These are phyloP conservation scores for Digitonthophagus gazella DNA, from an alignment of 2,888 invertebrate species.

Conservation along the genomic window DNA sequence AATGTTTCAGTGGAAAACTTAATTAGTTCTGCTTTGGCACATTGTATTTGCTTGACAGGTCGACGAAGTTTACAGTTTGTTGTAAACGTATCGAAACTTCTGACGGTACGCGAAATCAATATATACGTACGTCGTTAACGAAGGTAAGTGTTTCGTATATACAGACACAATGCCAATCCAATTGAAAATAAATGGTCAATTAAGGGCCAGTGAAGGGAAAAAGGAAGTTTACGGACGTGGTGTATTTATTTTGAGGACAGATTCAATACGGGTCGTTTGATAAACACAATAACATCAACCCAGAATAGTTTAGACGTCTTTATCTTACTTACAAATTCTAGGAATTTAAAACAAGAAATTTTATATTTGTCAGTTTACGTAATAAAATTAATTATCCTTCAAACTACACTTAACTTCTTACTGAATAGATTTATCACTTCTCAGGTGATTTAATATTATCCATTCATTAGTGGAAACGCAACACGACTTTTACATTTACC, in stretches of 20 bases:
- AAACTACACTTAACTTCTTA: no score
- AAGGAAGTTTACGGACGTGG: not conserved
- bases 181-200: not conserved
- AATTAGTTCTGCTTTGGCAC: not conserved
- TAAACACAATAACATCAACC: not conserved
- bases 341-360: not conserved
- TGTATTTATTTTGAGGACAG: not conserved
- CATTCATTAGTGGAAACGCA: not conserved
- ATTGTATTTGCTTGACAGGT: not conserved
- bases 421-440: no score
- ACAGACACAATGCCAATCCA: not conserved
- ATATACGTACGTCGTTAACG: not conserved
- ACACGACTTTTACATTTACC: not conserved
- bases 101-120: not conserved
- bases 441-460: not conserved
- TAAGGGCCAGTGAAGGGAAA: not conserved
- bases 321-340: no score
- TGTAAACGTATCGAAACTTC: not conserved
- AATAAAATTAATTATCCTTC: no score
- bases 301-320: no score
- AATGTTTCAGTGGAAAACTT: not conserved
- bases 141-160: not conserved
- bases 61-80: not conserved
- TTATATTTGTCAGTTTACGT: no score
- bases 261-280: no score